Conservation (phyloP, 2,113 vertebrate genomes). For the Uria aalge region DNA sequence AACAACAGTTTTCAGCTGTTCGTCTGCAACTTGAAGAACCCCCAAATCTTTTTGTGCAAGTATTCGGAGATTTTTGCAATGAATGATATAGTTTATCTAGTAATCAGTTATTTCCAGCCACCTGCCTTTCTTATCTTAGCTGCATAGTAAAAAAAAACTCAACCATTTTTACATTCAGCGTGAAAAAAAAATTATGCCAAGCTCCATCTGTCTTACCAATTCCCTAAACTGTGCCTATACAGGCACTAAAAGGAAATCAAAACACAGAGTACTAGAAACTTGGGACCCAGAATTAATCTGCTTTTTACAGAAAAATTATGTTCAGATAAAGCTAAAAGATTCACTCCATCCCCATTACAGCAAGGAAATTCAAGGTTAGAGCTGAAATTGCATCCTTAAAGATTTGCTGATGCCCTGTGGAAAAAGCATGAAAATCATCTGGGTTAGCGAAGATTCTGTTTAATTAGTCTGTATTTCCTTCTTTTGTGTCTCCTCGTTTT, state of each 20-base stretch:
- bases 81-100: not conserved
- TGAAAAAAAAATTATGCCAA: conserved; percentile 13
- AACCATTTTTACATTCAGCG: conserved; percentile 22
- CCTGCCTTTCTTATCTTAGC: conserved; percentile 36
- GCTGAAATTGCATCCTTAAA: conserved; percentile 22
- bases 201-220: conserved; percentile 51
- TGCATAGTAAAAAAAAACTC: conserved; percentile 12
- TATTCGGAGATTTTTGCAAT: not conserved
- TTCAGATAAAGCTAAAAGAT: conserved; percentile 42
- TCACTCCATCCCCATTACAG: not conserved
- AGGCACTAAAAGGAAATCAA: conserved; percentile 49
- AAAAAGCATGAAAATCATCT: conserved; percentile 8
- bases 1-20: not conserved
- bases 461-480: conserved; percentile 28
- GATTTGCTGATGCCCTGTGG: conserved; percentile 13
- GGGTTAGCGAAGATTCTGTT: not conserved
- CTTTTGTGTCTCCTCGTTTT: not conserved
- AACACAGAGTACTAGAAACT: conserved; percentile 47
- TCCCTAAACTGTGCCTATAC: conserved; percentile 38
- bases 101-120: conserved; percentile 29
- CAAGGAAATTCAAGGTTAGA: conserved; percentile 48
- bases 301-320: conserved; percentile 45
- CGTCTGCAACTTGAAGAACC: not conserved
- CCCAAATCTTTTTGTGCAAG: not conserved
- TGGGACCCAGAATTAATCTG: conserved; percentile 37